Conservation (phyloP, 2,113 vertebrate genomes). For the Arenaria interpres region DNA sequence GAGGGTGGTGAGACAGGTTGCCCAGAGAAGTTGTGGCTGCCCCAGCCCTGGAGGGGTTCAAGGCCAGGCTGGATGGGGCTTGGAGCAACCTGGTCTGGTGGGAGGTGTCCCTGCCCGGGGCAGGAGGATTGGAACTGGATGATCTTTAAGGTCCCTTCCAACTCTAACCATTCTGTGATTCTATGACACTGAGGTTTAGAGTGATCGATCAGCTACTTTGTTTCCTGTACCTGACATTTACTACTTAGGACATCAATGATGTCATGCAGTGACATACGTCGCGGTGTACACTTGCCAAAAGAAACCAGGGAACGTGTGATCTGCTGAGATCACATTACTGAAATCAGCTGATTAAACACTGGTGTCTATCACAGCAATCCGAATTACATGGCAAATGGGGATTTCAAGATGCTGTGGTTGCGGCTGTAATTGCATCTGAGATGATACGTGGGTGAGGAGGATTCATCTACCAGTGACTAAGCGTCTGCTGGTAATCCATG, state of each 20-base stretch:
- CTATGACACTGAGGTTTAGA: not conserved
- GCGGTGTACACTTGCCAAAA: not conserved
- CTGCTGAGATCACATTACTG: not conserved
- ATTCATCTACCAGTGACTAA: not conserved
- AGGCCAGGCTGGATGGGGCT: too few species aligned
- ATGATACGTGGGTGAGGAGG: not conserved
- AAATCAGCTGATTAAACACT: not conserved
- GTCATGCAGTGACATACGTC: accelerated
- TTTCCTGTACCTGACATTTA: not conserved
- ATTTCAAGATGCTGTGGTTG: not conserved
- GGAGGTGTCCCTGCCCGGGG: too few species aligned
- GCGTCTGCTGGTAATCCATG: not conserved
- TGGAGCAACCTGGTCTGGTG: too few species aligned
- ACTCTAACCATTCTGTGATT: too few species aligned
- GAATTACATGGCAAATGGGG: not conserved
- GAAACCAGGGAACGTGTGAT: not conserved
- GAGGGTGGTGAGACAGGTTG: too few species aligned
- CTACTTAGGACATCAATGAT: too few species aligned
- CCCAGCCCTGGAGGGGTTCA: too few species aligned
- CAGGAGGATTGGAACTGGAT: too few species aligned
- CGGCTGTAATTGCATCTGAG: not conserved
- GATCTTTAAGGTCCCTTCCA: too few species aligned
- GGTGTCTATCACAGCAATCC: not conserved
- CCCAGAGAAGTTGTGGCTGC: too few species aligned
- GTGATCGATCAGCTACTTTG: accelerated